Conservation (phyloP, 2,113 vertebrate species). For the Phodopus roborovskii region DNA sequence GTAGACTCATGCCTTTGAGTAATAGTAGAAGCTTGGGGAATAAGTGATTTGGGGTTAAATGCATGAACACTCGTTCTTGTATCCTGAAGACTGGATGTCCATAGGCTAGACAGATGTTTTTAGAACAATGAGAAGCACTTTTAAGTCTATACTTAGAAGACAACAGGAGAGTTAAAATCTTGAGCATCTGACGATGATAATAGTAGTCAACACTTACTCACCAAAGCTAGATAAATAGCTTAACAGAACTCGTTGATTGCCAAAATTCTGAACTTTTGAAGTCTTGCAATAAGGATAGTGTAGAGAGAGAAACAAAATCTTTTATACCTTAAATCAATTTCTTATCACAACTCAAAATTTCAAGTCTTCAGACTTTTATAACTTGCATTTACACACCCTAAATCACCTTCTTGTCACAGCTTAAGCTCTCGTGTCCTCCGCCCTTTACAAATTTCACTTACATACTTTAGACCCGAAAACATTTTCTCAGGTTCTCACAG, state of each 20-base stretch:
- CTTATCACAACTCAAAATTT: neutral
- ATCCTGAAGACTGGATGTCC: neutral
- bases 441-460: neutral
- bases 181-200: neutral
- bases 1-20: neutral
- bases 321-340: neutral
- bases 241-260: neutral
- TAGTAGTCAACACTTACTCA: neutral
- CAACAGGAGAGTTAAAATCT: neutral
- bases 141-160: neutral
- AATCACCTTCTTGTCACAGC: neutral
- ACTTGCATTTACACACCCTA: neutral
- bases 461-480: neutral
- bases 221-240: neutral
- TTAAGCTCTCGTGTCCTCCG: neutral
- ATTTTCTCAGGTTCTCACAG: neutral
- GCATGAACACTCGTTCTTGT: neutral
- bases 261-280: neutral
- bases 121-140: neutral
- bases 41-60: neutral
- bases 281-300: neutral
- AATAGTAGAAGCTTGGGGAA: neutral
- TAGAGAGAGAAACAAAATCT: neutral
- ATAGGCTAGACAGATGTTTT: neutral
- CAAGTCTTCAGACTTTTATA: neutral